Conservation (phyloP, 2,888 invertebrate genomes). For the Lepidonotus clava region DNA sequence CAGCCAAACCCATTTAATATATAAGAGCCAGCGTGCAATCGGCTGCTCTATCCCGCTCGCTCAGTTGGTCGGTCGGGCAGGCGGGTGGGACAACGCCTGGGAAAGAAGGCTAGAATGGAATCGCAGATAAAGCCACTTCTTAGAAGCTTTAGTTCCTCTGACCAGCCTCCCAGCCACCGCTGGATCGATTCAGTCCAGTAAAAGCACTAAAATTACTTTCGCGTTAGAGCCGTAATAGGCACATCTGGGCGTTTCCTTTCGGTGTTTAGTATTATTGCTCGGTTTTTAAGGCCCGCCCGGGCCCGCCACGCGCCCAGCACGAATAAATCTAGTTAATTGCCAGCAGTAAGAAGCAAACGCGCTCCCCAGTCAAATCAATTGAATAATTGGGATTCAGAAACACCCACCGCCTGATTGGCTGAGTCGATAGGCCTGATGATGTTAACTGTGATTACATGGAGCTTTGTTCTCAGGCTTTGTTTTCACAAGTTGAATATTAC, state of each 20-base stretch:
- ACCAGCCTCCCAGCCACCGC: no score
- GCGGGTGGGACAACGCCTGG: no score
- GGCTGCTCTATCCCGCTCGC: no score
- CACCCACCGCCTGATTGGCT: not conserved
- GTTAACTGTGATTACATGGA: conserved; percentile 18
- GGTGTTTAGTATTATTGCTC: not conserved
- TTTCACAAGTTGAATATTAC: no score
- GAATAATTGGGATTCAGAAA: conserved; percentile 22
- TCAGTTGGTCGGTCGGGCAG: no score
- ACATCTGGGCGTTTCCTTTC: not conserved
- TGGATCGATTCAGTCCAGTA: no score
- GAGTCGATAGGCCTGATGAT: conserved; percentile 12
- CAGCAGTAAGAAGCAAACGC: conserved; percentile 5
- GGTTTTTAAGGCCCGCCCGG: not conserved
- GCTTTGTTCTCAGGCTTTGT: not conserved
- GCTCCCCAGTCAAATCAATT: conserved; percentile 17
- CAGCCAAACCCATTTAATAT: no score
- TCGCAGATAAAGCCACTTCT: no score
- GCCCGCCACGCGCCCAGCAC: not conserved
- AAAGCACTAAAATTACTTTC: not conserved
- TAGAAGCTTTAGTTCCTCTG: no score
- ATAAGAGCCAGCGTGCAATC: no score
- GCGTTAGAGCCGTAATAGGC: not conserved
- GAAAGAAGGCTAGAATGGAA: no score
- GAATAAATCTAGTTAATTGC: conserved; percentile 33